Percentiles rank a stretch among this genome's conserved stretches.
Evolutionary conservation across 2,888 invertebrate genomes (phyloP).

Genomic region (Folsomia manolachei): DNA sequence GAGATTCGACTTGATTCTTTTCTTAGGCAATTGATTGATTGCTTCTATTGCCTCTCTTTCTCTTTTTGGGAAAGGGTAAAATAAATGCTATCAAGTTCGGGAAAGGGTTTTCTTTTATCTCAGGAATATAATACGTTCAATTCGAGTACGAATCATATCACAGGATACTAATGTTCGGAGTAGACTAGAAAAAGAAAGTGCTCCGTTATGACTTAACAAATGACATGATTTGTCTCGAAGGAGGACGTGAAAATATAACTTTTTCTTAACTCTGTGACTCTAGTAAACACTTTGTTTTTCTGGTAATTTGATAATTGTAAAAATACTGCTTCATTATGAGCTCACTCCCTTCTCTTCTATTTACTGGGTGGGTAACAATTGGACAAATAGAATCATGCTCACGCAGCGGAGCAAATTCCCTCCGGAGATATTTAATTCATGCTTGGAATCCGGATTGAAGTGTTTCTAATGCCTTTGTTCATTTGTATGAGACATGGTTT

Average conservation of each 20-base stretch:
- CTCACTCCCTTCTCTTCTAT: not conserved
- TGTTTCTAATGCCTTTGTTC: not conserved
- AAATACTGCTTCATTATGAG: not conserved
- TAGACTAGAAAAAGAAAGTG: no score
- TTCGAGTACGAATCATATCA: no score
- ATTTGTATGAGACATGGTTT: not conserved
- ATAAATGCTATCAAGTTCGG: no score
- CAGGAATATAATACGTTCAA: not conserved
- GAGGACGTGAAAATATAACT: no score
- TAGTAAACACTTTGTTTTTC: no score
- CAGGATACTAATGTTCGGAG: no score
- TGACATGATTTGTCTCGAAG: no score
- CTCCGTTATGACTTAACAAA: no score
- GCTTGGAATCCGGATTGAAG: not conserved
- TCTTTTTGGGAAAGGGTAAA: not conserved
- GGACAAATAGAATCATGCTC: not conserved
- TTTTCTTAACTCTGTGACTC: not conserved
- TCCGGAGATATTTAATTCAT: conserved; percentile 14
- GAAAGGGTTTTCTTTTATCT: not conserved
- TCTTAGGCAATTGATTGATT: not conserved
- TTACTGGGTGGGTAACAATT: not conserved
- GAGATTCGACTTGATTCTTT: not conserved
- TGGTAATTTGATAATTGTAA: not conserved
- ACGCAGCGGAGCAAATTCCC: conserved; percentile 5
- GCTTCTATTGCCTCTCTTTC: not conserved